Evolutionary conservation across 2,113 vertebrate species (phyloP).

Genomic region (Ciconia boyciana): DNA sequence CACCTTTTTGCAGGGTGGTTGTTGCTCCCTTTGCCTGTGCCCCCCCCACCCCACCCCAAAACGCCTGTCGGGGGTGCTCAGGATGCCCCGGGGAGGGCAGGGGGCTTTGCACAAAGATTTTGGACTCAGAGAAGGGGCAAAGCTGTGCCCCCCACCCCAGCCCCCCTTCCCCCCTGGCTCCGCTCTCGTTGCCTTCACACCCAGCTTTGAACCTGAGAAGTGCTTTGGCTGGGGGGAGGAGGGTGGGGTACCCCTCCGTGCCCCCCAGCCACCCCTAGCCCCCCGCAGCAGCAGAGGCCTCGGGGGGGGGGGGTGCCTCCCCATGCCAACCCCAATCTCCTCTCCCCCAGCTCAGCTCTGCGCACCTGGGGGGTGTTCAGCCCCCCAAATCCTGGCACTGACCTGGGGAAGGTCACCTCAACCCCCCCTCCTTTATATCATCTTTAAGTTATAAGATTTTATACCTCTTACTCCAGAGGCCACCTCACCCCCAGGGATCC

Average conservation of each 20-base stretch:
- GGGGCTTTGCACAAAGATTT: background rate
- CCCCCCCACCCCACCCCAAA: too few species aligned
- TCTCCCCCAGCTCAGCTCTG: background rate
- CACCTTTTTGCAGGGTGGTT: too few species aligned
- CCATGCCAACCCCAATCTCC: background rate
- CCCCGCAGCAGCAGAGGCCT: background rate
- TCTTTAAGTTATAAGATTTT: constrained; percentile 24
- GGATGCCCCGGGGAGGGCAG: background rate
- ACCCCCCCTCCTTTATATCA: too few species aligned
- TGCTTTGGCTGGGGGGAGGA: background rate
- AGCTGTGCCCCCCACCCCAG: background rate
- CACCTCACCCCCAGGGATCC: too few species aligned
- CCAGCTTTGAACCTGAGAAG: background rate
- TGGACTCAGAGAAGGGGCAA: background rate
- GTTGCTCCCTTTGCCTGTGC: too few species aligned
- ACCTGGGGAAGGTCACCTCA: background rate
- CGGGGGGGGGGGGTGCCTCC: too few species aligned
- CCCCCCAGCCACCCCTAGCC: background rate
- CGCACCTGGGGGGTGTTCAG: background rate
- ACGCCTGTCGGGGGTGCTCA: background rate
- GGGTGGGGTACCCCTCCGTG: fast-evolving
- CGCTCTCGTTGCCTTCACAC: background rate
- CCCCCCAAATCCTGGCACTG: background rate
- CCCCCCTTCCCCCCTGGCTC: fast-evolving
- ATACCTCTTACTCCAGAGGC: background rate